Base-by-base conservation (phyloP, 2,797 vertebrate genomes). In the Cottoperca gobio region DNA sequence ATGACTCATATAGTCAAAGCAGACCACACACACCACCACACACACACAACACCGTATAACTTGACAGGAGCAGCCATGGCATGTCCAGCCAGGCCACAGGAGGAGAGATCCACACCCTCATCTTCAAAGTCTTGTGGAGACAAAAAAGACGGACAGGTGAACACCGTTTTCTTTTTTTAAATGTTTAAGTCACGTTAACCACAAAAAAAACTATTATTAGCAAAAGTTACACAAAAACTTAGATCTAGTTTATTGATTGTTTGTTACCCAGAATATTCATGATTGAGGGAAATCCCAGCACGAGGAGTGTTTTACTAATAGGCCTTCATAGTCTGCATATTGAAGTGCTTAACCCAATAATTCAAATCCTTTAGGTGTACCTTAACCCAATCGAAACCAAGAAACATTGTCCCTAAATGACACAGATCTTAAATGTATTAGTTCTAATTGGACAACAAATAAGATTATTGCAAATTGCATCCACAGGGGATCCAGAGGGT, bases 61-160 rank as follows among this genome's bases (percentile, higher is more conserved):
- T 98, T 86, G n/a, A 99, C 98, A 57, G 97, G 97, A 40, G 95
- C 96, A 83, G 97, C 95, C 93, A 97, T 84, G 89, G 96, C 95
- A 87, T 94, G 96, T 89, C 97, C 97, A 61, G 96, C 97, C 92
- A 99, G 96, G 95, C n/a, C 96, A 99, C 75, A 99, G 88, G 79
- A 98, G 86, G 91, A 97, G 90, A 98, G n/a, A 99, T 92, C 97
- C 97, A 99, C 91, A 97, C 90, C 94, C 92, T 97, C 98, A 99
- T 99, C 93, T 93, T 97, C 91, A 92, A 92, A 89, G 88, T 93
- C 91, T n/a, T 93, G 89, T 74, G 92, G 96, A 91, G 3, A 68
- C 35, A n/a, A 85, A 73, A 91, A 1, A 84, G 1, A 76, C 1
- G 0, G 3, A 49, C 21, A 13, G 9, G n/a, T 83, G 42, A 69